Base-by-base conservation (phyloP, 1,140 invertebrate species). In the Drosophila hydei region DNA sequence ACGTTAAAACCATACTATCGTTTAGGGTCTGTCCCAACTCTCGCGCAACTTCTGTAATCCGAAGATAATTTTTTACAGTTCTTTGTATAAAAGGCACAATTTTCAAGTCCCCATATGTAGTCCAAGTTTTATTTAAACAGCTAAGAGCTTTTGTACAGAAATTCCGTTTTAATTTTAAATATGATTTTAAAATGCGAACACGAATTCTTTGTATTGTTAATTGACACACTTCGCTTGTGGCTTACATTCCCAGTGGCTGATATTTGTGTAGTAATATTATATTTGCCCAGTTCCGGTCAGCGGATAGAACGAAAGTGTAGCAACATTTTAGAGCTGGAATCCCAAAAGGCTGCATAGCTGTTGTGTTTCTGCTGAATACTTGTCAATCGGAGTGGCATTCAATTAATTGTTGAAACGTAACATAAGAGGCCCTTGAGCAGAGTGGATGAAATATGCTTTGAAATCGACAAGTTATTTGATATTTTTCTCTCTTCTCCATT, bases 381-480 rank as follows among this genome's bases (percentile, higher is more conserved):
- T 40, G 21, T 33, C 56, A 68, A 48, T 45, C 43, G 45, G 27
- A 51, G 19, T 43, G 33, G 33, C 40, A 42, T 70, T 70, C 52
- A 65, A 55, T 54, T 48, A 72, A 61, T 60, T 60, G 42, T 54
- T 60, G 12, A 67, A 33, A 59, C 52, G 60, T 50, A 61, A 61
- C 43, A 69, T 61, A 50, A 69, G 40, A 42, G 36, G 42, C 18
- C 19, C 27, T 69, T 19, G 18, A 16, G 51, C 11, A 47, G 12
- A 68, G 52, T 61, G 25, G 23, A 52, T 60, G 21, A 68, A 72
- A 60, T 42, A 55, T 72, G 70, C 70, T 72, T 50, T 67, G 27
- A 60, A 50, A 58, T 47, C 23, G 38, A 38, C 36, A 87, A 75
- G 83, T 78, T 88, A 87, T 88, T 83, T 78, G 83, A 87, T 83